Base-by-base conservation (phyloP, 2,797 vertebrate species). In the Poecilia picta region DNA sequence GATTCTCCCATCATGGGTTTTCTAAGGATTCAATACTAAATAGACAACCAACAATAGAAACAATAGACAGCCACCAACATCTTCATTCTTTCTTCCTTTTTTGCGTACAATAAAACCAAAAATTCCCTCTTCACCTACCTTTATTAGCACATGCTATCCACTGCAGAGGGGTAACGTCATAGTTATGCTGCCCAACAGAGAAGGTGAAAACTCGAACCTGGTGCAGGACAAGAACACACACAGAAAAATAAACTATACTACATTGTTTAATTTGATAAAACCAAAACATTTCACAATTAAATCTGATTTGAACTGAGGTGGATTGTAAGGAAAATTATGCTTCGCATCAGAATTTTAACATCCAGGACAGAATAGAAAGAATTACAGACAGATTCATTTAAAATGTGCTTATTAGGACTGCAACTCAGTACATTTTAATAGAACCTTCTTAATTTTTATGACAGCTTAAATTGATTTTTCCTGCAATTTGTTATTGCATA, bases 101-200 rank as follows among this genome's bases (percentile, higher is more conserved):
- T 49, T 20, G 70, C 68, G 47, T 51, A 7, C 33, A 16, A n/a
- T 33, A 72, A 78, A 75, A n/a, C 47, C 7, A 15, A 49, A 47
- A 53, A 3, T 12, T 51, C 49, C 20, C 18, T 41, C 13, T 79
- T 41, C 66, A 71, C 93, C 88, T 92, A 99, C 98, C 98, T 97
- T 99, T 99, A 93, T 99, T 99, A 87, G 97, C 96, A 8, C 98
- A 99, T 23, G 98, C 98, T 92, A 99, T 99, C 98, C 98, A 99
- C 94, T 99, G 98, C 93, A 99, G 91, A 0, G 98, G 98, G 1
- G 98, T 99, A 90, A 99, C 98, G 0, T 99, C 98, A 0, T 99
- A 99, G 93, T 99, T 99, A 91, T 99, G 98, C 92, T 99, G 98
- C 12, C 98, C 98, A 0, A 99, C 98, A 0, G 98, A 99, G 94